Conservation (phyloP, 2,888 invertebrate genomes). For the Mesochorus sp. region DNA sequence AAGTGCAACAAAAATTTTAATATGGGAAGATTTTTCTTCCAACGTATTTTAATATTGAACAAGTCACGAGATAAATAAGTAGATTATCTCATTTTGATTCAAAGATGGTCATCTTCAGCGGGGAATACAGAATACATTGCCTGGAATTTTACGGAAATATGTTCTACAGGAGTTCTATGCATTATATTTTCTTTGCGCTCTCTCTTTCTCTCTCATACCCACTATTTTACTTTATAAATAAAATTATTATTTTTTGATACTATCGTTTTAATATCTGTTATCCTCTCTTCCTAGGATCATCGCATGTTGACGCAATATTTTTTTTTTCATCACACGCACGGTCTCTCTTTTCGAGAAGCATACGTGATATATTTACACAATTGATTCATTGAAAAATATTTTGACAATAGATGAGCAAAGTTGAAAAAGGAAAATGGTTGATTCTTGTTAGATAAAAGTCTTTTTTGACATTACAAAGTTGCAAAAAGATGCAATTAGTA, state of each 20-base stretch:
- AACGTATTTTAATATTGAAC: not conserved
- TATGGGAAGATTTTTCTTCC: not conserved
- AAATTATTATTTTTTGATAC: slow-evolving; percentile 27
- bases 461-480: not conserved
- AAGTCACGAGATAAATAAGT: not conserved
- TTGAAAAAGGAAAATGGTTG: slow-evolving; percentile 26
- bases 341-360: slow-evolving; percentile 15
- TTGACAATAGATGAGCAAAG: slow-evolving; percentile 38
- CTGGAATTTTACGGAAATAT: slow-evolving; percentile 29
- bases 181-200: slow-evolving; percentile 15
- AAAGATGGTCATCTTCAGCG: slow-evolving; percentile 9
- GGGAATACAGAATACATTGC: slow-evolving; percentile 1
- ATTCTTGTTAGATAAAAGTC: slow-evolving; percentile 9
- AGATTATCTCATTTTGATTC: not conserved
- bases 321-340: not conserved
- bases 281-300: not conserved
- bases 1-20: not conserved
- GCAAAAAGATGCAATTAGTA: not conserved
- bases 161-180: slow-evolving; percentile 38
- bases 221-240: not conserved
- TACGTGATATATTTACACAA: slow-evolving; percentile 48
- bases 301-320: not conserved
- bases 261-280: slow-evolving; percentile 13
- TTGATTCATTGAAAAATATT: slow-evolving; percentile 51
- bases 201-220: not conserved